Percentiles rank a stretch among this genome's conserved stretches.
Evolutionary conservation across 2,888 invertebrate species (phyloP).

Genomic region (Mayetiola destructor): DNA sequence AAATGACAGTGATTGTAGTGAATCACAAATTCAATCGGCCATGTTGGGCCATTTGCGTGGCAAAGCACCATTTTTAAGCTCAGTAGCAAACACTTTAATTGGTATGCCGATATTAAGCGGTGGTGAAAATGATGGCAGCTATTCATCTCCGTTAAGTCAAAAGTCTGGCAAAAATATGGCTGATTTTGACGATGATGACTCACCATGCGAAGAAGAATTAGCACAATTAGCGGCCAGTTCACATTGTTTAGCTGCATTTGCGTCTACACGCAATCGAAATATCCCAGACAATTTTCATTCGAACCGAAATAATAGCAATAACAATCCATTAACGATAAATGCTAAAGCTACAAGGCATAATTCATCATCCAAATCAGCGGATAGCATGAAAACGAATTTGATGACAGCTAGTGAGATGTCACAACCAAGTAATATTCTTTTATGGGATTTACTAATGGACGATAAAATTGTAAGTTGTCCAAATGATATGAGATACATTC

Average conservation of each 20-base stretch:
- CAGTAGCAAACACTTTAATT: slow-evolving; percentile 34
- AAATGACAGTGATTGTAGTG: slow-evolving; percentile 33
- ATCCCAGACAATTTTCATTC: slow-evolving; percentile 1
- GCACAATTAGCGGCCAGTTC: slow-evolving; percentile 60
- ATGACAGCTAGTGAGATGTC: slow-evolving; percentile 52
- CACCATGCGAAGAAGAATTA: slow-evolving; percentile 72
- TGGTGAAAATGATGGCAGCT: slow-evolving; percentile 69
- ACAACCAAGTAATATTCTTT: slow-evolving; percentile 76
- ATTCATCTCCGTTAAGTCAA: slow-evolving; percentile 82
- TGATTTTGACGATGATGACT: slow-evolving; percentile 83
- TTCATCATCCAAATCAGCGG: background rate
- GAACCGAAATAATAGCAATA: background rate
- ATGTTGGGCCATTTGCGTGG: slow-evolving; percentile 36
- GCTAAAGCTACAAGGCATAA: slow-evolving; percentile 24
- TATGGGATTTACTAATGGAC: slow-evolving; percentile 90
- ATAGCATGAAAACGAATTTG: slow-evolving; percentile 23
- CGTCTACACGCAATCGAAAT: background rate
- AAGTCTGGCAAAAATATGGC: slow-evolving; percentile 91
- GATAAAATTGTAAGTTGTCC: slow-evolving; percentile 58
- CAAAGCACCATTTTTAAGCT: slow-evolving; percentile 38
- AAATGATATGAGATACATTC: slow-evolving; percentile 3
- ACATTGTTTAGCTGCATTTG: slow-evolving; percentile 16
- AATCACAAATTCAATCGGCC: slow-evolving; percentile 31
- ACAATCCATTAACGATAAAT: background rate
- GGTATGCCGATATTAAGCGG: slow-evolving; percentile 39